Conservation (phyloP, 2,113 vertebrate genomes). For the Alethe diademata region DNA sequence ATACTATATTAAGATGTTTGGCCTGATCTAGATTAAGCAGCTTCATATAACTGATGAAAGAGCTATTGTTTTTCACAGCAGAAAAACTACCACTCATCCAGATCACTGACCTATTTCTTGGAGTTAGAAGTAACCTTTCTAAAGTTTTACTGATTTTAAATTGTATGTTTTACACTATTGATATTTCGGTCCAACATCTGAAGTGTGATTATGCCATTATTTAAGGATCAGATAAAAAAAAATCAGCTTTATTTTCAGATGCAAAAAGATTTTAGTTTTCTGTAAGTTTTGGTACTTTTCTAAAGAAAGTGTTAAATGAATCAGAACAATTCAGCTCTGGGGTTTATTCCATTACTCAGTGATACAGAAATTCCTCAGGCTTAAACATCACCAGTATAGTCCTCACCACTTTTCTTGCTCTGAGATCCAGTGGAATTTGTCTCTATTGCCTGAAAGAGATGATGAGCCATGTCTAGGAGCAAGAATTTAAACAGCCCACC, state of each 20-base stretch:
- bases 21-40: slow-evolving; percentile 18
- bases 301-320: not conserved
- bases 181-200: not conserved
- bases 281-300: not conserved
- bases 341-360: not conserved
- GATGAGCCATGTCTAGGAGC: not conserved
- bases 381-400: not conserved
- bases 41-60: slow-evolving; percentile 39
- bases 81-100: slow-evolving; percentile 18
- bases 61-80: slow-evolving; percentile 32
- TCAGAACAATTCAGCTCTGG: not conserved
- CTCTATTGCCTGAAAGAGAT: not conserved
- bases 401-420: not conserved
- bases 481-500: not conserved
- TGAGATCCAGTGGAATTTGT: not conserved
- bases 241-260: not conserved
- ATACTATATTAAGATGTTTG: slow-evolving; percentile 35
- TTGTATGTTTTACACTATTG: not conserved
- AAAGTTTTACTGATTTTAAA: not conserved
- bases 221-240: not conserved
- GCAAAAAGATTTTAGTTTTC: not conserved
- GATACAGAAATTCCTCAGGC: not conserved
- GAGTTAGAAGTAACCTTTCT: slow-evolving; percentile 15
- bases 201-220: not conserved
- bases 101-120: slow-evolving; percentile 38